Conservation (phyloP, 2,113 vertebrate species). For the Heliornis fulica region DNA sequence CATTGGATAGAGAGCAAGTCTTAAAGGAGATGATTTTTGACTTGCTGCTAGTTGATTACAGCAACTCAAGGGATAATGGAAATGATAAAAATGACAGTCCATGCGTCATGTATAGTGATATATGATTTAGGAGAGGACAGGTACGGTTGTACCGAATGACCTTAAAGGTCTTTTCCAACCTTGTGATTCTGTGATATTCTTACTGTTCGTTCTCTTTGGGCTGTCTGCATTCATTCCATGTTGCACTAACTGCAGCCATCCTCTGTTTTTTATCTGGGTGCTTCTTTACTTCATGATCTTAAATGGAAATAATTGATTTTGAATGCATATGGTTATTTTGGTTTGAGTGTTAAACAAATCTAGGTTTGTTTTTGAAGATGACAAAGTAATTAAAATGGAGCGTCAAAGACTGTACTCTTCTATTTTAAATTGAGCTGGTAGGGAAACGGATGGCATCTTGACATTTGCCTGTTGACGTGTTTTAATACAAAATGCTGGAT, state of each 20-base stretch:
- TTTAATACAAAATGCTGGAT: background rate
- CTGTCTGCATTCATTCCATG: fast-evolving
- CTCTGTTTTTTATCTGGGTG: background rate
- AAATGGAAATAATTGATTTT: background rate
- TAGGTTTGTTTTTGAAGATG: background rate
- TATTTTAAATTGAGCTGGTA: background rate
- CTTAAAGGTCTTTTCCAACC: too few relatives aligned
- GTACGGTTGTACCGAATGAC: too few relatives aligned
- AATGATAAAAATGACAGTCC: background rate
- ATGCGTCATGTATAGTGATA: background rate
- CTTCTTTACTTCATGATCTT: background rate
- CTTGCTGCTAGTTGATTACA: background rate
- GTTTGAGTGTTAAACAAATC: background rate
- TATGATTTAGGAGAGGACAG: too few relatives aligned
- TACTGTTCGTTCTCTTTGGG: background rate
- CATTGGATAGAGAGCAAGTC: background rate
- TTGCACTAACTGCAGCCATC: background rate
- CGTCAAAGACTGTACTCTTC: background rate
- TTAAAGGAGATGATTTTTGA: background rate
- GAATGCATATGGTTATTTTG: background rate
- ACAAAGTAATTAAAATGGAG: background rate
- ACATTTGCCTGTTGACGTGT: background rate
- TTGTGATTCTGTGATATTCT: background rate
- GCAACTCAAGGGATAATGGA: background rate
- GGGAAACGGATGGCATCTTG: background rate